Base-by-base conservation (phyloP, 2,113 vertebrate species). In the Rhinoderma darwinii region DNA sequence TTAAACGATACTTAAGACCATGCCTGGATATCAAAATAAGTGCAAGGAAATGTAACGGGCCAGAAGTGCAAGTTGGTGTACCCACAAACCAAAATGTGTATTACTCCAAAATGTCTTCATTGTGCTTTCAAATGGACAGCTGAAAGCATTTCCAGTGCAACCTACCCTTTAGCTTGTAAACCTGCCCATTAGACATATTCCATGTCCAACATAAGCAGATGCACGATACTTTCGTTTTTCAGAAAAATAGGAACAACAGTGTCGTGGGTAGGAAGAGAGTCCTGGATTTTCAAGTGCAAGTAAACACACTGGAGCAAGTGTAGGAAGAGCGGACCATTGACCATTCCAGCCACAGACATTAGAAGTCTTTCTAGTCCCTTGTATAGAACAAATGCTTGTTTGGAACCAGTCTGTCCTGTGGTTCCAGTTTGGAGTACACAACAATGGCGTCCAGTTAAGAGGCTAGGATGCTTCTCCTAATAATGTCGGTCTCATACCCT, bases 391-490 rank as follows among this genome's bases (percentile, higher is more conserved):
- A 89, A 89, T 0, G 44, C 50, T 14, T 86, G 78, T 56, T 80
- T 80, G 87, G 25, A 83, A 88, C 86, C 89, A 89, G 89, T 84
- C 90, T 85, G 81, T 87, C 72, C 59, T 5, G 9, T 5, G 79
- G 44, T 50, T 86, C 9, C 12, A 0, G 79, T 32, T 84, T 85
- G 43, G 78, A 10, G 37, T 37, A 82, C 30, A 54, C 79, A 32
- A 22, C 0, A 0, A 25, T 20, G 35, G 35, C 0, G 61, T 59
- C 27, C 68, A 72, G 87, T 99, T 96, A 99, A 82, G 98, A 98
- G 2, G 97, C 97, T 89, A 99, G 89, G 88, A 99, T 97, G 88
- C 97, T 97, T 0, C 95, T 95, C 43, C 96, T 95, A 88, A 99
- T 97, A 86, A 98, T 95, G 90, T 98, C 96, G 0, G 96, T 94